Evolutionary conservation across 2,888 invertebrate species (phyloP).

Genomic region (Cheilosia grossa): DNA sequence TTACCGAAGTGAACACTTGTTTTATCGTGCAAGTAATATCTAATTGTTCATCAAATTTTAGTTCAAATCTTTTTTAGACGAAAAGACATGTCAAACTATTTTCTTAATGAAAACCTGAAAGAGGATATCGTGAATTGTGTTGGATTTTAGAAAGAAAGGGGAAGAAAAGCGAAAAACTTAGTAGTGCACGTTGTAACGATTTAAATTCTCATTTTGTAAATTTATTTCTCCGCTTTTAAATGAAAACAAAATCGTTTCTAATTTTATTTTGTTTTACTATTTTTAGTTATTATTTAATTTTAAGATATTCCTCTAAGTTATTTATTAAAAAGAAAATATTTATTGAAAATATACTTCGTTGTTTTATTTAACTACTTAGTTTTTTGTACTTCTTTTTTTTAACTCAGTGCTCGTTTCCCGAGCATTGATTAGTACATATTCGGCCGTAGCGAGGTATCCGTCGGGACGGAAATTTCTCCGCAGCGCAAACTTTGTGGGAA

Average conservation of each 20-base stretch:
- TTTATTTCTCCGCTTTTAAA: constrained; percentile 29
- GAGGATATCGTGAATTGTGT: constrained; percentile 5
- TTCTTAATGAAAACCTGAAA: constrained; percentile 8
- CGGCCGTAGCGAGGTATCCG: no score
- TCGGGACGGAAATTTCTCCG: no score
- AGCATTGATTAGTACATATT: no score
- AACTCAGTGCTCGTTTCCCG: no score
- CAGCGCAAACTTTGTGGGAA: no score
- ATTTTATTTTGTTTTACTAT: constrained; percentile 60
- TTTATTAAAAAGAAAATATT: constrained; percentile 70
- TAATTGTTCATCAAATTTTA: constrained; percentile 17
- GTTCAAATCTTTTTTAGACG: constrained; percentile 18
- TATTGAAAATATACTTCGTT: constrained; percentile 54
- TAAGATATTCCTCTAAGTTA: constrained; percentile 68
- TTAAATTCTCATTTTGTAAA: constrained; percentile 59
- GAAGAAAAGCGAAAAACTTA: constrained; percentile 22
- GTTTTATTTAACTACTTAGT: constrained; percentile 19
- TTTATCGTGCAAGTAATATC: constrained; percentile 39
- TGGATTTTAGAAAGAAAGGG: constrained; percentile 5
- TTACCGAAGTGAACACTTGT: constrained; percentile 42
- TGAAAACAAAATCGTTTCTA: constrained; percentile 36
- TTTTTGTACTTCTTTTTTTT: no score
- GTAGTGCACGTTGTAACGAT: constrained; percentile 16
- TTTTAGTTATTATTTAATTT: constrained; percentile 72
- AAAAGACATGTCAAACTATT: constrained; percentile 58